Percentiles rank a stretch among this genome's conserved stretches.
phyloP scores from a whole-genome alignment of 2,797 vertebrate species.

The Tokudaia tokunoshimensis region DNA sequence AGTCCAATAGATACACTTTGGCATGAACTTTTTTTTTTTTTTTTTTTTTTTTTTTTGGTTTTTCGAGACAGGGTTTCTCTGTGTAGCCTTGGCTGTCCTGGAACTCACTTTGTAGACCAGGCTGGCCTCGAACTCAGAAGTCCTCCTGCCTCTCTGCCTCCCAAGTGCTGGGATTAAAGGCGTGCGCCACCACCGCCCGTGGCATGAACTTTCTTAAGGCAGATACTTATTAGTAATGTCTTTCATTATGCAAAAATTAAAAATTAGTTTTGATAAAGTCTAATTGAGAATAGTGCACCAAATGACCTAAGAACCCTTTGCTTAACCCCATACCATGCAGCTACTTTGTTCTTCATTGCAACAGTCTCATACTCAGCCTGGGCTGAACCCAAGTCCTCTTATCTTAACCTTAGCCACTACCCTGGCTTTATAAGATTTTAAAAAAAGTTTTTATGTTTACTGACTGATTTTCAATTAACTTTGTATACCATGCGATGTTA shows the following conservation, averaged over 20 bases:
- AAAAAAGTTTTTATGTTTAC: not conserved
- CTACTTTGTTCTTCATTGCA: not conserved
- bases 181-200: no score
- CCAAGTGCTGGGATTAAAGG: no score
- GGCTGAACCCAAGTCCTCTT: not conserved
- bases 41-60: no score
- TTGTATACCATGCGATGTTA: not conserved
- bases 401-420: not conserved
- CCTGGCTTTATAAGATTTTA: not conserved
- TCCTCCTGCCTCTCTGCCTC: no score
- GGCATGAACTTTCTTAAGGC: not conserved
- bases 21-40: not conserved
- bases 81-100: no score
- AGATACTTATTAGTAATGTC: not conserved
- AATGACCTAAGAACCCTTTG: not conserved
- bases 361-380: not conserved
- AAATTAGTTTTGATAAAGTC: constrained; percentile 22
- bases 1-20: not conserved
- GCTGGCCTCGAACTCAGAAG: no score
- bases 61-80: no score
- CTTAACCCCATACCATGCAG: not conserved
- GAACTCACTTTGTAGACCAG: no score
- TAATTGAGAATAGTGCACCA: not conserved
- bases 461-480: not conserved
- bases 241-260: not conserved